phyloP scores from a whole-genome alignment of 2,113 vertebrate species.

The mouse (Mus musculus) region DNA sequence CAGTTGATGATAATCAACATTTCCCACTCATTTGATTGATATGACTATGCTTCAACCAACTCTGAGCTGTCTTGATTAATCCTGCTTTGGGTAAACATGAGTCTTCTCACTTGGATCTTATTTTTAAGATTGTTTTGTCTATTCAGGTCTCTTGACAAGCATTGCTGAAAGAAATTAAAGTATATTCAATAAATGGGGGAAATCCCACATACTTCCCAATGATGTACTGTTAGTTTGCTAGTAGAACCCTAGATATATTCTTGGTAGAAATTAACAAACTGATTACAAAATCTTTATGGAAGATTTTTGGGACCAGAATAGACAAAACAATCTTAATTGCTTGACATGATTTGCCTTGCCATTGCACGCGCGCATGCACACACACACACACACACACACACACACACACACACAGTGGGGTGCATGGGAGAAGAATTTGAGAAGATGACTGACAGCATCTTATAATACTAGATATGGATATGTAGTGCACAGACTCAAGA shows the following conservation, averaged over 20 bases:
- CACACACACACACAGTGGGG: not conserved
- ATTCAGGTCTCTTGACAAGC: not conserved
- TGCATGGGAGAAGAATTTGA: not conserved
- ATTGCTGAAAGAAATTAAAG: not conserved
- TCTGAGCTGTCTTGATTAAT: not conserved
- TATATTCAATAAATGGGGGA: not conserved
- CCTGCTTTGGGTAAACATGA: constrained; percentile 41
- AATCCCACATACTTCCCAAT: not conserved
- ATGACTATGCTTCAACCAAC: not conserved
- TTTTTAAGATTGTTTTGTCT: constrained; percentile 46
- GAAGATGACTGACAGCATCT: not conserved
- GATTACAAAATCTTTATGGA: not conserved
- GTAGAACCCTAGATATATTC: not conserved
- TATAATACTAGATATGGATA: not conserved
- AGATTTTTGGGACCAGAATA: not conserved
- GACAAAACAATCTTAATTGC: not conserved
- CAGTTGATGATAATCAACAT: not conserved
- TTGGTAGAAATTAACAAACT: not conserved
- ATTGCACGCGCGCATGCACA: not conserved
- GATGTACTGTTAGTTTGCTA: not conserved
- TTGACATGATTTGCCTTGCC: not conserved
- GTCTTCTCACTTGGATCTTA: not conserved
- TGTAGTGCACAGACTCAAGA: not conserved
- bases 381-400: not conserved
- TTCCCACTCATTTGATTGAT: not conserved